Evolutionary conservation across 2,113 vertebrate species (phyloP), one percentile per base, ranked within the genome.

Genomic region (Crotalus tigris): DNA sequence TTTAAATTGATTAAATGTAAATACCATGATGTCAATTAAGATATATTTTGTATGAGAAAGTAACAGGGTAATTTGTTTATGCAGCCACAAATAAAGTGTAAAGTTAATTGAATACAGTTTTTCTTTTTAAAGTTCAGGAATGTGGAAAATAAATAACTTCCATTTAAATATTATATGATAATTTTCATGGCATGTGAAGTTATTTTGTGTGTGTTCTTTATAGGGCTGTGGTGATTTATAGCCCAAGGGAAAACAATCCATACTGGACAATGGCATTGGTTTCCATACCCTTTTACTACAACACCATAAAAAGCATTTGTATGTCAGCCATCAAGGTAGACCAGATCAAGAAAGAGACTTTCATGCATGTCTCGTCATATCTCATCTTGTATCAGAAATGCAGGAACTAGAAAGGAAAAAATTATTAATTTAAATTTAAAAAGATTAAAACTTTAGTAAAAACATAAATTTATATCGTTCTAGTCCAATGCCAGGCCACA

Each of bases 151-250:
- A 81, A 81, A 44, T 81, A 81, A 21, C 75, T 81, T 17, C n/a
- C n/a, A 81, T 81, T 44, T 81, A 81, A 90, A 49, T 49, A 64
- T 58, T 64, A 17, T 64, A 33, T 51, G 58, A 61, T 90, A 64
- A 49, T 75, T 90, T 90, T 21, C 46, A 75, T 54, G 17, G 33
- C n/a, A 1, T 6, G 23, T 81, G 90, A 91, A 15, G 19, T 33
- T 17, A 53, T 75, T 15, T 87, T 87, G 12, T 5, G 17, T 96
- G 1, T 97, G 75, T 81, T 81, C 7, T 21, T 81, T 19, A 69
- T 69, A 69, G 5, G 17, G 17, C 33, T 81, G 33, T 81, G 33
- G 17, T 44, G 33, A 81, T 81, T 81, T 81, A 44, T 81, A 81
- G 75, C 75, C 75, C 33, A 81, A 19, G 33, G 33, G 75, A 81